These are phyloP conservation scores for Staurois parvus DNA, from an alignment of 2,797 vertebrate genomes.

Conservation along the genomic window DNA sequence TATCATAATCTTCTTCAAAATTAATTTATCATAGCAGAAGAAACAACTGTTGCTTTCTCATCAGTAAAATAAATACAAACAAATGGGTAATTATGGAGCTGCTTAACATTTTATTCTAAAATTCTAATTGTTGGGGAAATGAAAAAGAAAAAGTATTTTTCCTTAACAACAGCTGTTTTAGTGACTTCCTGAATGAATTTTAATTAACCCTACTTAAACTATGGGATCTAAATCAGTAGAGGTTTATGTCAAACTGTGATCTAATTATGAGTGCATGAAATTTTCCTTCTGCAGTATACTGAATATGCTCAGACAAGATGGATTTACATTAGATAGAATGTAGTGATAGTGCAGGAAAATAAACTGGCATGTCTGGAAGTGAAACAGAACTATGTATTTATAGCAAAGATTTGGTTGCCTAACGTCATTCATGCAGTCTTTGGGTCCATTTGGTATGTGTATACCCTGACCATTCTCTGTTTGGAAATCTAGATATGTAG, in stretches of 20 bases:
- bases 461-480: too few relatives aligned
- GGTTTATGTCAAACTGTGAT: conserved; percentile 46
- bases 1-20: conserved; percentile 15
- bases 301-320: background rate
- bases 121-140: conserved; percentile 10
- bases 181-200: conserved; percentile 20
- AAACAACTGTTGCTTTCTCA: conserved; percentile 40
- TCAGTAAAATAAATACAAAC: conserved; percentile 34
- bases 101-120: conserved; percentile 33
- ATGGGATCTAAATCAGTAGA: conserved; percentile 16
- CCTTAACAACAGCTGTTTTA: conserved; percentile 47
- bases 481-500: too few relatives aligned
- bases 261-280: conserved; percentile 39
- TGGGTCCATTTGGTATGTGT: too few relatives aligned
- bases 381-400: too few relatives aligned
- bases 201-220: conserved; percentile 44
- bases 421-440: too few relatives aligned
- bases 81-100: conserved; percentile 38
- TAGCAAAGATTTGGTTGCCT: too few relatives aligned
- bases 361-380: too few relatives aligned
- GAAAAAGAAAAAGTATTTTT: conserved; percentile 10
- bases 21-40: background rate
- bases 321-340: background rate
- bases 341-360: too few relatives aligned
- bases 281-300: conserved; percentile 11